Base-by-base conservation (phyloP, 2,888 invertebrate species). In the Eutolmus rufibarbis region DNA sequence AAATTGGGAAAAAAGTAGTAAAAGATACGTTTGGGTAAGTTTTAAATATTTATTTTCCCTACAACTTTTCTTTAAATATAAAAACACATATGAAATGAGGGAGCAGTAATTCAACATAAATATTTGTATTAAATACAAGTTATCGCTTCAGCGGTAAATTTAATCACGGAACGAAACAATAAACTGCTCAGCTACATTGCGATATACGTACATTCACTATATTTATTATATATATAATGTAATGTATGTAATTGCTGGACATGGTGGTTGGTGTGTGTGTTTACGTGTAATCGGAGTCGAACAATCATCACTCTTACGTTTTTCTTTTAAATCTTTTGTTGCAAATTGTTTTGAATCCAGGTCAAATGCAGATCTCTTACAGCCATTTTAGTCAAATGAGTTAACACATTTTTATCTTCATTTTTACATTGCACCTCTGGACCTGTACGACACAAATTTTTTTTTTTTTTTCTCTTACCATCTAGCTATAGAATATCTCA, bases 11-110 rank as follows among this genome's bases (percentile, higher is more conserved):
- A 5, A 5, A 34, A 8, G 0, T 51, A 66, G 12, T 28, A 9
- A 66, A 23, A 66, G 66, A 66, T 28, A 28, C 12, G 12, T 66
- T 28, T 23, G 19, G 28, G 12, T 66, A 28, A 31, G 23, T 81
- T 81, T 81, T 81, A 81, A 51, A 81, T 81, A 56, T 81, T 81
- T 81, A 81, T 81, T 81, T 46, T 81, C 43, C 56, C 81, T 81
- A 81, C 81, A 56, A 34, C 34, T 46, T 46, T 81, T 78, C 19
- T 66, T 81, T 56, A 31, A 81, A 81, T 81, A 81, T 56, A 81
- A 31, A 40, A 78, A 78, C n/a, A 78, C 78, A 81, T 56, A 28
- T 81, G 81, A 81, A 81, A 56, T 81, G 81, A 51, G 31, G 51
- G 23, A 51, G 34, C 51, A 81, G 34, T 81, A 51, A 81, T 81